A percentile compares a stretch with the other conserved stretches of the same genome.
phyloP scores from a whole-genome alignment of 2,888 invertebrate genomes.

The Crepidodera aurea region DNA sequence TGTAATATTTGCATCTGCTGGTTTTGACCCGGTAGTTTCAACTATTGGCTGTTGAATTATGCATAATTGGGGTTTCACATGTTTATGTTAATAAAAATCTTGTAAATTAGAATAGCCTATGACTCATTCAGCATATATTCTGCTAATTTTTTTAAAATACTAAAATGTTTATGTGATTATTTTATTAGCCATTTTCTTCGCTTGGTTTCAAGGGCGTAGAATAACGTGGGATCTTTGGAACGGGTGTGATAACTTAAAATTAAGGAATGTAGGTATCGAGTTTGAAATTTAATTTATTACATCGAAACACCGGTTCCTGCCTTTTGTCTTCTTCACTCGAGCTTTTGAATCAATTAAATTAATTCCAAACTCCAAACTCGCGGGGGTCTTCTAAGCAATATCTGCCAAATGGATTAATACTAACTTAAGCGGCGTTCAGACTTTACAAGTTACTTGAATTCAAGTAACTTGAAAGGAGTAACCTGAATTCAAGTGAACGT shows the following conservation, averaged over 20 bases:
- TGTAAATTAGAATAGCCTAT: not conserved
- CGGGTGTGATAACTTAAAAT: not conserved
- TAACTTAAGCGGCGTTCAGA: no score
- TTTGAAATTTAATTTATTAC: no score
- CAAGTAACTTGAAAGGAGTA: no score
- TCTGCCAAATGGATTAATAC: no score
- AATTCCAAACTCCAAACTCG: no score
- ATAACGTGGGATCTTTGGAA: not conserved
- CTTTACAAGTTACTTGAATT: no score
- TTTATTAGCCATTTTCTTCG: not conserved
- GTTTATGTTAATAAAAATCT: constrained; percentile 11
- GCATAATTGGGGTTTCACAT: constrained; percentile 10
- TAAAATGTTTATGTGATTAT: constrained; percentile 5
- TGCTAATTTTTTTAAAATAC: constrained; percentile 3
- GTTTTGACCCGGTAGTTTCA: constrained; percentile 1
- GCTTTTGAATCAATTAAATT: no score
- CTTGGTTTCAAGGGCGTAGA: not conserved
- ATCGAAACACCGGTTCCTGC: no score
- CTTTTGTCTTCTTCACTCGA: no score
- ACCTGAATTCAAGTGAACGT: no score
- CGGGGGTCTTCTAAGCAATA: no score
- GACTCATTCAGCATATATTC: constrained; percentile 5
- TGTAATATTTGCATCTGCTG: not conserved
- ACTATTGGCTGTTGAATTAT: constrained; percentile 1
- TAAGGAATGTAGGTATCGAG: no score